These are phyloP conservation scores for Helleia helle DNA, from an alignment of 2,888 invertebrate species.

Conservation along the genomic window DNA sequence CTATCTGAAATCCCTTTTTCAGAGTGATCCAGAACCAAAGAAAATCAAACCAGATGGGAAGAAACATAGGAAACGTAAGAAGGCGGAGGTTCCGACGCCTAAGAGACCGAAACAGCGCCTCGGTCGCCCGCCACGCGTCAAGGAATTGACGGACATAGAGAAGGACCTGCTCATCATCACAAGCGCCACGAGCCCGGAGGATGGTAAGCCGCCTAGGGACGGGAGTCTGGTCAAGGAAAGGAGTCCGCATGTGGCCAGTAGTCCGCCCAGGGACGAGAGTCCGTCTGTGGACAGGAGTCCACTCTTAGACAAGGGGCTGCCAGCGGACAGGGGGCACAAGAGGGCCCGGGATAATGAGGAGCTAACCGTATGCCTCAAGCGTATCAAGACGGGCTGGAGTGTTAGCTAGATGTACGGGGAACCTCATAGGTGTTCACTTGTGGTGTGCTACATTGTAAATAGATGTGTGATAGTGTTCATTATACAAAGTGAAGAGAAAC, in stretches of 20 bases:
- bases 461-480: too few species aligned
- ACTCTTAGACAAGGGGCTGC: too few species aligned
- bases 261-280: too few species aligned
- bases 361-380: background rate
- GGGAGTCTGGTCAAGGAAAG: conserved; percentile 35
- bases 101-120: conserved; percentile 37
- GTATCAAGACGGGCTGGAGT: background rate
- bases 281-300: too few species aligned
- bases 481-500: too few species aligned
- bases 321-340: too few species aligned
- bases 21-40: conserved; percentile 51
- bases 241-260: conserved; percentile 32
- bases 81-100: conserved; percentile 41
- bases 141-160: conserved; percentile 55
- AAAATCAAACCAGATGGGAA: conserved; percentile 40
- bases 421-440: too few species aligned
- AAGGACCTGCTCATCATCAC: conserved; percentile 58
- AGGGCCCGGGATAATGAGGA: too few species aligned
- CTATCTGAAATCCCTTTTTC: too few species aligned
- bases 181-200: conserved; percentile 51
- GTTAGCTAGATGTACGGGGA: too few species aligned
- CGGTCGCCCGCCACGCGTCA: conserved; percentile 42
- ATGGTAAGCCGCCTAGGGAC: too few species aligned
- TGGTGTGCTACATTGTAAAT: too few species aligned
- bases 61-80: conserved; percentile 50